These are phyloP conservation scores for Graphium colonna DNA, from an alignment of 2,888 invertebrate genomes.

Conservation along the genomic window DNA sequence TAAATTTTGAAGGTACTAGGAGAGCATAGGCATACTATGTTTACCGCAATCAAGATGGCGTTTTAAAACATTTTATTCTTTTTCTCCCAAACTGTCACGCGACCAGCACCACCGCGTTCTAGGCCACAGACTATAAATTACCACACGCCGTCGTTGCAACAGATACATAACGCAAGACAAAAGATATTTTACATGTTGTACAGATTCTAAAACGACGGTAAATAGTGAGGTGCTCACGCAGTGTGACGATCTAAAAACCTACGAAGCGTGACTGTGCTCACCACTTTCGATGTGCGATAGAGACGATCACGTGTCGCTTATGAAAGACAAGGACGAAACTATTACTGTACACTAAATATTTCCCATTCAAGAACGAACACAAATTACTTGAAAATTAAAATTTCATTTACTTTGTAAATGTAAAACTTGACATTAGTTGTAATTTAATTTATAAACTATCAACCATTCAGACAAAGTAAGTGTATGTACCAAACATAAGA, in stretches of 20 bases:
- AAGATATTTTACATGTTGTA: conserved; percentile 14
- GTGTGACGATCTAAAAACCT: conserved; percentile 44
- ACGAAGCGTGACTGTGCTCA: conserved; percentile 36
- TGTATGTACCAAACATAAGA: too few species aligned
- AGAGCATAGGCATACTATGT: background rate
- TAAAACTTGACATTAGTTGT: too few species aligned
- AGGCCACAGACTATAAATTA: conserved; percentile 2
- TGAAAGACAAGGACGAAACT: conserved; percentile 5
- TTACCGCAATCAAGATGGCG: too few species aligned
- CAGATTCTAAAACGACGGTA: background rate
- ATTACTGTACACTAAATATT: background rate
- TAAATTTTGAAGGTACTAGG: background rate
- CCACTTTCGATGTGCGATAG: conserved; percentile 19
- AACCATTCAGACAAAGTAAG: too few species aligned
- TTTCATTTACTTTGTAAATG: background rate
- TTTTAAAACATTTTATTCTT: too few species aligned
- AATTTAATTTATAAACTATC: too few species aligned
- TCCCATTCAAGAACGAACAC: background rate
- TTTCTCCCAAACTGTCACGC: background rate
- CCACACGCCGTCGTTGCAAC: background rate
- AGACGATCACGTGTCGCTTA: conserved; percentile 20
- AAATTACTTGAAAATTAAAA: background rate
- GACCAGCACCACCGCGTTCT: background rate
- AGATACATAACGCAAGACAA: conserved; percentile 2
- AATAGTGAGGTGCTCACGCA: conserved; percentile 25